Evolutionary conservation across 2,113 vertebrate species (phyloP).

Genomic region (Piprites chloris): DNA sequence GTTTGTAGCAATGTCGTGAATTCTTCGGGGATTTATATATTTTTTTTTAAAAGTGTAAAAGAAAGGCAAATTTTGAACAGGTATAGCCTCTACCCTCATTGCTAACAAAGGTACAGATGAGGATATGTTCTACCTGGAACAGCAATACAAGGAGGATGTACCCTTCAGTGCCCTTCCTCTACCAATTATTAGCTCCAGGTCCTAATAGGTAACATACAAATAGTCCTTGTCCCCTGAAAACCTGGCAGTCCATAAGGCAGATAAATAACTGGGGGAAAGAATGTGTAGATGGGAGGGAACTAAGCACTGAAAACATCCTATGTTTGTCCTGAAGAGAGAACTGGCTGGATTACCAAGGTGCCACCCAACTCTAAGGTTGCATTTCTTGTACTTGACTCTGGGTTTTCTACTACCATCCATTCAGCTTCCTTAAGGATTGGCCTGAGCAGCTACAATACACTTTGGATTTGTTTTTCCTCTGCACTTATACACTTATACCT

Average conservation of each 20-base stretch:
- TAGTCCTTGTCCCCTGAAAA: not conserved
- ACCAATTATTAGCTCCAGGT: not conserved
- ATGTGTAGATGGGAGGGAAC: not conserved
- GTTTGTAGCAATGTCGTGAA: not conserved
- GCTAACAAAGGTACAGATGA: not conserved
- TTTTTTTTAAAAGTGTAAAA: not conserved
- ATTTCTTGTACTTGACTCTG: not conserved
- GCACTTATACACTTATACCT: not conserved
- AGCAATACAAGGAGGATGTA: not conserved
- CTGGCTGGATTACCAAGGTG: not conserved
- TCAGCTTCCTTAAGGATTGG: not conserved
- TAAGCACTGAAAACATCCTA: fast-evolving
- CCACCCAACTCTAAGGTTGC: not conserved
- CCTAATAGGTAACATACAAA: not conserved
- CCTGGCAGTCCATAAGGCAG: not conserved
- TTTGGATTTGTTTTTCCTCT: not conserved
- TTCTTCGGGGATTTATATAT: not conserved
- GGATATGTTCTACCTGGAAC: not conserved
- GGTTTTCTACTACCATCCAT: not conserved
- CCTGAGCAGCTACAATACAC: not conserved
- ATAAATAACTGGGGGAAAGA: not conserved
- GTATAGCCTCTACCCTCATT: not conserved
- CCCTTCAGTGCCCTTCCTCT: not conserved
- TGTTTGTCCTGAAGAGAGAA: not conserved
- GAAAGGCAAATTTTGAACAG: not conserved